These are phyloP conservation scores for Sinocyclocheilus rhinocerous DNA, from an alignment of 2,113 vertebrate genomes.

Conservation along the genomic window DNA sequence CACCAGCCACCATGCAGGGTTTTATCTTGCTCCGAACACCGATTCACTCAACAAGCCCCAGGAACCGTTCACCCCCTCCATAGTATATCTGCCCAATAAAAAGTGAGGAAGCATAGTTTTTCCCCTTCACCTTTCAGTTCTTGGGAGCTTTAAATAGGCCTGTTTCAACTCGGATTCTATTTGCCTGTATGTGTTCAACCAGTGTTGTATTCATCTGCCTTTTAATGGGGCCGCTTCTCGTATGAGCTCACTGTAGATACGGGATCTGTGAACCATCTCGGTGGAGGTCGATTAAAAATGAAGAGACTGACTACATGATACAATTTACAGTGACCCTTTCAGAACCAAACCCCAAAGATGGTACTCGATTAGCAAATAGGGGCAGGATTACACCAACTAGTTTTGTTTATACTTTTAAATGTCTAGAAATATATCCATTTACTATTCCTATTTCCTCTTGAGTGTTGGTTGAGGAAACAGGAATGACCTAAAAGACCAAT, in stretches of 20 bases:
- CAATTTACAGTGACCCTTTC: slow-evolving; percentile 9
- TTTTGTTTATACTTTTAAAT: slow-evolving; percentile 45
- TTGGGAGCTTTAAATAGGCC: slow-evolving; percentile 47
- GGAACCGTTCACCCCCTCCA: neutral
- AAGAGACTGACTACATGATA: neutral
- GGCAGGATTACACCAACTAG: slow-evolving; percentile 1
- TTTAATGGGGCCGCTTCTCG: slow-evolving; percentile 27
- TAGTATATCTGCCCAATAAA: neutral
- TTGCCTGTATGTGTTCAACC: slow-evolving; percentile 39
- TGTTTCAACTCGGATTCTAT: slow-evolving; percentile 42
- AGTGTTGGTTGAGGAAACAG: neutral
- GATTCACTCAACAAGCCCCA: neutral
- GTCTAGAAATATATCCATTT: slow-evolving; percentile 2
- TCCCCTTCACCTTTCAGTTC: neutral
- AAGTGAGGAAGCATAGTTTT: neutral
- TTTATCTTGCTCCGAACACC: neutral
- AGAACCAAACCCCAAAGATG: slow-evolving; percentile 47
- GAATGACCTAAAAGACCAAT: slow-evolving; percentile 10
- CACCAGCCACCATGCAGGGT: slow-evolving; percentile 12
- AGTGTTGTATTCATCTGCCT: slow-evolving; percentile 28
- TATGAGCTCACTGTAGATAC: slow-evolving; percentile 7
- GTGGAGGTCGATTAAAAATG: slow-evolving; percentile 8
- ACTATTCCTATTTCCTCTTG: neutral
- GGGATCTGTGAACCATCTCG: slow-evolving; percentile 2
- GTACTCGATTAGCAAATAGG: slow-evolving; percentile 19